A percentile compares a stretch with the other conserved stretches of the same genome.
These are phyloP conservation scores for Ctenopoma kingsleyae DNA, from an alignment of 2,797 vertebrate species.

Conservation along the genomic window DNA sequence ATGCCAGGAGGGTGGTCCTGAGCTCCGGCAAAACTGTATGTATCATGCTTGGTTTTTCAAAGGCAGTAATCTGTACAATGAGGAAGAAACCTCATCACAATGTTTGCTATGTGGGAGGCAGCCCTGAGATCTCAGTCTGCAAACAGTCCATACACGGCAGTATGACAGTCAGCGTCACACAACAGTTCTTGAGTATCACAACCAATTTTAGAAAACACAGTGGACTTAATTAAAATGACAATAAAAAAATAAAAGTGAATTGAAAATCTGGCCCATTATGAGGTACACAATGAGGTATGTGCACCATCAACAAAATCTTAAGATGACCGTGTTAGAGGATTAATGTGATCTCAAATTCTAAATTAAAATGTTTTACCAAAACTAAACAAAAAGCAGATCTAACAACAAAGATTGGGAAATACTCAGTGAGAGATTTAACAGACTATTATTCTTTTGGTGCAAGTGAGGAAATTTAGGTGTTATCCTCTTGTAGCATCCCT, in stretches of 20 bases:
- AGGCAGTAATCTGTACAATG: conserved; percentile 26
- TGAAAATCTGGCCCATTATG: not conserved
- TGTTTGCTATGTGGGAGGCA: conserved; percentile 20
- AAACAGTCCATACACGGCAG: not conserved
- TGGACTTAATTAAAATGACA: not conserved
- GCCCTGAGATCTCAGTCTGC: not conserved
- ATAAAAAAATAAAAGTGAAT: not conserved
- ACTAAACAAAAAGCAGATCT: too few relatives aligned
- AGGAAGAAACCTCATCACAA: conserved; percentile 27
- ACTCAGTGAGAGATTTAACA: too few relatives aligned
- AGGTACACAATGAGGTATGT: too few relatives aligned
- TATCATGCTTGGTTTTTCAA: conserved; percentile 4
- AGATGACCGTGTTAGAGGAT: too few relatives aligned
- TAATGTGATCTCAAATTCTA: too few relatives aligned
- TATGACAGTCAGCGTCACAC: not conserved
- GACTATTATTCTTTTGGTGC: conserved; percentile 2
- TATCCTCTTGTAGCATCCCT: not conserved
- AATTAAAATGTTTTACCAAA: too few relatives aligned
- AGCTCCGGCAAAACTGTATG: conserved; percentile 11
- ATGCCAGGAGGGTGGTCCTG: conserved; percentile 26
- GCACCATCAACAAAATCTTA: not conserved
- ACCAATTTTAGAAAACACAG: not conserved
- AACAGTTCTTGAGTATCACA: not conserved
- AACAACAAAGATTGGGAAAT: too few relatives aligned
- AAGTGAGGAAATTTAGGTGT: conserved; percentile 2